A percentile compares a stretch with the other conserved stretches of the same genome.
Conservation (phyloP, 2,113 vertebrate species). For the Seriola dumerili region DNA sequence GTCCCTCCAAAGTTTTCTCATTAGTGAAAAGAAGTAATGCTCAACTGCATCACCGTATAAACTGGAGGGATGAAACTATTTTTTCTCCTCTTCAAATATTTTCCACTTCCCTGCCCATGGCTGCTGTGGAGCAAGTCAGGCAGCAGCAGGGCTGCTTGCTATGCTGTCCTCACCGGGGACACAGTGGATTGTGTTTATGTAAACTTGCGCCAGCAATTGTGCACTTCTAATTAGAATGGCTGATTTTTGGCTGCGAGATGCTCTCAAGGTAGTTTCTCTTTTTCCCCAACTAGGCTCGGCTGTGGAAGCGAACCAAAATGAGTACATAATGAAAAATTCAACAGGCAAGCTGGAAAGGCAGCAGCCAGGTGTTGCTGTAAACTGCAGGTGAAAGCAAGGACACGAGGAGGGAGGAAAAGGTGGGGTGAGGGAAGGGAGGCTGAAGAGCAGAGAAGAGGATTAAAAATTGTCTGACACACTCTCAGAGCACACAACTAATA, state of each 20-base stretch:
- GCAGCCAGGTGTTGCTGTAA: conserved; percentile 64
- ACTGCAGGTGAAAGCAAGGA: conserved; percentile 62
- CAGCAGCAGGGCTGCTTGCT: conserved; percentile 31
- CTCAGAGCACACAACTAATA: neutral
- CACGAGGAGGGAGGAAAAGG: conserved; percentile 11
- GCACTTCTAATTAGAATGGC: conserved; percentile 75
- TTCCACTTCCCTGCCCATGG: conserved; percentile 42
- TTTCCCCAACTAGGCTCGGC: conserved; percentile 37
- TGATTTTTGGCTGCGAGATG: conserved; percentile 56
- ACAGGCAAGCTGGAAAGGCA: conserved; percentile 63
- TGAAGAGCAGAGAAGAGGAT: conserved; percentile 5
- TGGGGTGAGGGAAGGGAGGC: neutral
- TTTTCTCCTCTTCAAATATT: conserved; percentile 28
- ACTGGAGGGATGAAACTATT: neutral
- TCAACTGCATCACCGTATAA: conserved; percentile 14
- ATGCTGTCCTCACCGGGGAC: conserved; percentile 52
- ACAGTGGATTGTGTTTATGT: conserved; percentile 51
- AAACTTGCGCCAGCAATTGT: conserved; percentile 60
- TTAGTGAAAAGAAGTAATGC: conserved; percentile 20
- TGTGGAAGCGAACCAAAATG: conserved; percentile 64
- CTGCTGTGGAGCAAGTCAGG: conserved; percentile 31
- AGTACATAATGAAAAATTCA: conserved; percentile 71
- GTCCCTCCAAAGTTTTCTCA: conserved; percentile 28
- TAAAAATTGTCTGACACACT: conserved; percentile 31
- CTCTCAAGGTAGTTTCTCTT: conserved; percentile 60